phyloP scores from a whole-genome alignment of 2,113 vertebrate species.

The Eublepharis macularius region DNA sequence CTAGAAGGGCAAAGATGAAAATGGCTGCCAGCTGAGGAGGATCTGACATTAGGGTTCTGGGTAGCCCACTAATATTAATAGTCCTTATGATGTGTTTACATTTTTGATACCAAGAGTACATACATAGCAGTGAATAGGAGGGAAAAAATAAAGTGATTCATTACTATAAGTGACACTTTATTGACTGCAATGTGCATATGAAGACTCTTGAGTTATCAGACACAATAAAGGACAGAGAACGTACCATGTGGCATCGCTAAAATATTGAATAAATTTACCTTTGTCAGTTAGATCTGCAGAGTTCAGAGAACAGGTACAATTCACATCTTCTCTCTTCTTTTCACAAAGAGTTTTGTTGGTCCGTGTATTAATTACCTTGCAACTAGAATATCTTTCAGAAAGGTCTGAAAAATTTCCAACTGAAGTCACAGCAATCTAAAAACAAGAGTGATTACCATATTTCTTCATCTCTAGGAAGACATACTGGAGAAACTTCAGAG shows the following conservation, averaged over 20 bases:
- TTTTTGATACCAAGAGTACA: background rate
- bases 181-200: background rate
- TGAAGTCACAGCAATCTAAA: constrained; percentile 51
- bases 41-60: background rate
- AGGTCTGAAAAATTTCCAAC: background rate
- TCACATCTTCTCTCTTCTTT: constrained; percentile 30
- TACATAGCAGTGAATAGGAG: too few species aligned
- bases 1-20: background rate
- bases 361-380: constrained; percentile 59
- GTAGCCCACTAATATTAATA: background rate
- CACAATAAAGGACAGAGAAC: constrained; percentile 5
- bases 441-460: background rate
- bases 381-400: constrained; percentile 37
- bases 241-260: background rate
- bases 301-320: constrained; percentile 60
- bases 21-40: background rate
- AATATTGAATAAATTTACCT: constrained; percentile 50
- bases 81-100: background rate
- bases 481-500: background rate
- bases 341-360: constrained; percentile 56
- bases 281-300: background rate
- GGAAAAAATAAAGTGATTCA: background rate
- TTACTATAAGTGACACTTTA: background rate
- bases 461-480: background rate
- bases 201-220: background rate